phyloP scores from a whole-genome alignment of 2,888 invertebrate species.

The Mycalesis mineus region DNA sequence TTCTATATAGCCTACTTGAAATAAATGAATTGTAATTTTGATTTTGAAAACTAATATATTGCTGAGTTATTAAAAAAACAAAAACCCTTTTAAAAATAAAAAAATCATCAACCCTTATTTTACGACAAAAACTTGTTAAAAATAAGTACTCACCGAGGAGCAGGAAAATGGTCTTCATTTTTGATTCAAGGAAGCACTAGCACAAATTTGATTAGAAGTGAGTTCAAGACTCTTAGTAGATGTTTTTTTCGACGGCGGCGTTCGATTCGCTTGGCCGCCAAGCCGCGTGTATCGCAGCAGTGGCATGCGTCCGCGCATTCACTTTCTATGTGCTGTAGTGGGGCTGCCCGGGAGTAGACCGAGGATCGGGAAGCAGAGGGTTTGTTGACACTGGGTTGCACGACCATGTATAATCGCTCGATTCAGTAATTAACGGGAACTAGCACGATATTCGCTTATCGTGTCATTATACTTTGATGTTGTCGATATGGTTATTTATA shows the following conservation, averaged over 20 bases:
- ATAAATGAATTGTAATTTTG: too few species aligned
- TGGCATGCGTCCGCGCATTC: constrained; percentile 54
- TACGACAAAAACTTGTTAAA: neutral
- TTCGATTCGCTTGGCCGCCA: constrained; percentile 61
- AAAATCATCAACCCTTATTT: neutral
- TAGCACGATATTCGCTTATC: constrained; percentile 13
- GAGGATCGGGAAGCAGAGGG: constrained; percentile 64
- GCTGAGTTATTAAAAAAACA: too few species aligned
- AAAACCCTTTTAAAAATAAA: neutral
- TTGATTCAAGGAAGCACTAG: constrained; percentile 52
- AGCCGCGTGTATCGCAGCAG: constrained; percentile 61
- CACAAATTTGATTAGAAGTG: constrained; percentile 42
- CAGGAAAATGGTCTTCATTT: constrained; percentile 55
- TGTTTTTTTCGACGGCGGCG: constrained; percentile 49
- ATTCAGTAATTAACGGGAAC: constrained; percentile 22
- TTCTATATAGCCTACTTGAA: too few species aligned
- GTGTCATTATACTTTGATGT: constrained; percentile 5
- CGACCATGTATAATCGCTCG: constrained; percentile 22
- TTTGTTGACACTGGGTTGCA: constrained; percentile 56
- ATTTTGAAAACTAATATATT: too few species aligned
- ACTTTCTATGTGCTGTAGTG: constrained; percentile 68
- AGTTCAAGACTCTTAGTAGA: constrained; percentile 38
- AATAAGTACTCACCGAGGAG: constrained; percentile 57
- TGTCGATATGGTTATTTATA: neutral
- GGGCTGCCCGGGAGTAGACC: constrained; percentile 54